A percentile compares a stretch with the other conserved stretches of the same genome.
Conservation (phyloP, 2,888 invertebrate genomes). For the Melanargia galathea region DNA sequence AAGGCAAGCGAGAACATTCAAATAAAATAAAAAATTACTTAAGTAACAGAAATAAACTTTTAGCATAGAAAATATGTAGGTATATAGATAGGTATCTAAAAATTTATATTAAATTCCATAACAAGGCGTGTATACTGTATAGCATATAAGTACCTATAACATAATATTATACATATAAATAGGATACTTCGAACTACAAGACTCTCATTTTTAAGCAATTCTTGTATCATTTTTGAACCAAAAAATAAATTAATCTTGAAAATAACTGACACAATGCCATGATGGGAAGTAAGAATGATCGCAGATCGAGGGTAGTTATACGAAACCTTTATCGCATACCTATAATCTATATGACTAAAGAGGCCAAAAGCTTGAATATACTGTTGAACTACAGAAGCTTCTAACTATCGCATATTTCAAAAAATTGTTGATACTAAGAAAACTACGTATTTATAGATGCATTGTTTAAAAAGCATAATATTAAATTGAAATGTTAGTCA, state of each 20-base stretch:
- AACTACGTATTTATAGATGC: not conserved
- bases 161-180: too few species aligned
- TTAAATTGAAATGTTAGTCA: constrained; percentile 3
- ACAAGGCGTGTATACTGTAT: too few species aligned
- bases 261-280: constrained; percentile 34
- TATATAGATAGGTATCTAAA: too few species aligned
- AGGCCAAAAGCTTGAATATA: not conserved
- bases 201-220: constrained; percentile 24
- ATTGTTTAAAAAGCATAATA: constrained; percentile 4
- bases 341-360: not conserved
- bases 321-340: constrained; percentile 7
- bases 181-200: too few species aligned
- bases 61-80: too few species aligned
- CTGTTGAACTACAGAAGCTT: not conserved
- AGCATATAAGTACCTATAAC: too few species aligned
- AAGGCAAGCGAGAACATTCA: too few species aligned
- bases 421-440: not conserved
- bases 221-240: not conserved
- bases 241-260: not conserved
- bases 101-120: too few species aligned
- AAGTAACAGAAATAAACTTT: too few species aligned
- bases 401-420: not conserved
- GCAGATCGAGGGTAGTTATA: constrained; percentile 22
- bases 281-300: constrained; percentile 30
- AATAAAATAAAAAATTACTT: too few species aligned